Evolutionary conservation across 2,797 vertebrate species (phyloP).

Genomic region (Harpagifer antarcticus): DNA sequence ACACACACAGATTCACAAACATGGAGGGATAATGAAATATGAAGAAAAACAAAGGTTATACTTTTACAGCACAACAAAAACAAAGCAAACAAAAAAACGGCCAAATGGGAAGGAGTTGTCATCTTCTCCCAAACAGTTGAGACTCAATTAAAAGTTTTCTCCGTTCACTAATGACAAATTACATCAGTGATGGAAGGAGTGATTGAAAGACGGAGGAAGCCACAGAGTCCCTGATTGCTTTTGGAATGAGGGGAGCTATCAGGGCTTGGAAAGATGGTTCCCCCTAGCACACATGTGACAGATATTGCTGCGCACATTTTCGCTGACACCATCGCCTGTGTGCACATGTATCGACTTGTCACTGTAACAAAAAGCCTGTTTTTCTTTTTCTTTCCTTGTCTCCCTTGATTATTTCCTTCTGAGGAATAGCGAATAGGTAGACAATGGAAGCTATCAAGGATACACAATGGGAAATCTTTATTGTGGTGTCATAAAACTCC

Average conservation of each 20-base stretch:
- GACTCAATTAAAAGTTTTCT: constrained; percentile 83
- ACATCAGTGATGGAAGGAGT: constrained; percentile 71
- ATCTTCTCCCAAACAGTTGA: constrained; percentile 68
- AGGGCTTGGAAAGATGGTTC: constrained; percentile 53
- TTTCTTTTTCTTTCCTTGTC: constrained; percentile 12
- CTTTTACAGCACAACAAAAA: constrained; percentile 44
- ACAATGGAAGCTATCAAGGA: constrained; percentile 64
- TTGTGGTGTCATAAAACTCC: constrained; percentile 49
- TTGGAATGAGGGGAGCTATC: constrained; percentile 68
- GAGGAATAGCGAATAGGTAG: constrained; percentile 59
- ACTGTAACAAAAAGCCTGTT: constrained; percentile 63
- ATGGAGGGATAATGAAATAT: constrained; percentile 34
- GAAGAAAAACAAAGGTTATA: constrained; percentile 55
- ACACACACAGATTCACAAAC: not conserved
- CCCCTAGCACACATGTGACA: constrained; percentile 43
- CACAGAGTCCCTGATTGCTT: constrained; percentile 74
- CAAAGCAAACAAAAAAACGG: constrained; percentile 56
- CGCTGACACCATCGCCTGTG: not conserved
- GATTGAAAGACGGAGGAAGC: constrained; percentile 67
- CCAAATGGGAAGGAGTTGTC: constrained; percentile 63
- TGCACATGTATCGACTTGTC: constrained; percentile 53
- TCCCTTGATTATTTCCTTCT: constrained; percentile 36
- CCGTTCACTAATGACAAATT: constrained; percentile 77
- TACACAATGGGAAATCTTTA: constrained; percentile 61
- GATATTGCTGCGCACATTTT: constrained; percentile 33